Evolutionary conservation across 2,888 invertebrate genomes (phyloP), one percentile per base, ranked within the genome.

Genomic region (Unio pictorum): DNA sequence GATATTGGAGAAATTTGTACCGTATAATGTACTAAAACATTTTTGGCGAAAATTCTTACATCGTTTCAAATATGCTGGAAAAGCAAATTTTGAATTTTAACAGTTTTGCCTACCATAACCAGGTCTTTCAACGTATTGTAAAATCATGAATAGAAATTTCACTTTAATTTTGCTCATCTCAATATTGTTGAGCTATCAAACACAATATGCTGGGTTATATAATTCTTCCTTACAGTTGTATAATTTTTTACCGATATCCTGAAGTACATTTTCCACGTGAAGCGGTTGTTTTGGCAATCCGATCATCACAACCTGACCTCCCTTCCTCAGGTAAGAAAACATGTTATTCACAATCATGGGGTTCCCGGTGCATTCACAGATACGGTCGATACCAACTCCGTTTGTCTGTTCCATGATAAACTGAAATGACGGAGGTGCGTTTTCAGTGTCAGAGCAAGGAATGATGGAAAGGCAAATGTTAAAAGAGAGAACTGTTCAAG

Each of bases 281-380:
- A 88, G 73, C 1, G 88, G 88, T 63, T 84, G 78, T 69, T 87
- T 87, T 4, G 85, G 82, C 5, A 88, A 81, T 18, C 88, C 87
- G 17, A 88, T 86, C 66, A 86, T 72, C 18, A 83, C 84, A 57
- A 87, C 78, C 4, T 80, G 77, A 4, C 88, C 88, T 11, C 88
- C 88, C 69, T 88, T 88, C 45, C 88, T 72, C 66, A 88, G 80
- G 66, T 83, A 74, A 45, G 82, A 79, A 74, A 86, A 88, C 70
- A 81, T 81, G 17, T 79, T 62, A 71, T 84, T 86, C 26, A 86
- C 81, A 79, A 87, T 83, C 23, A 71, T 55, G 5, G 84, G 70
- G 15, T 82, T 83, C 20, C 88, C 88, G 67, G 84, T 84, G 68
- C 86, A 86, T 71, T 88, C 88, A 73, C 84, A 84, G 30, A 88